phyloP scores from a whole-genome alignment of 2,113 vertebrate species.

The Spilogale gracilis region DNA sequence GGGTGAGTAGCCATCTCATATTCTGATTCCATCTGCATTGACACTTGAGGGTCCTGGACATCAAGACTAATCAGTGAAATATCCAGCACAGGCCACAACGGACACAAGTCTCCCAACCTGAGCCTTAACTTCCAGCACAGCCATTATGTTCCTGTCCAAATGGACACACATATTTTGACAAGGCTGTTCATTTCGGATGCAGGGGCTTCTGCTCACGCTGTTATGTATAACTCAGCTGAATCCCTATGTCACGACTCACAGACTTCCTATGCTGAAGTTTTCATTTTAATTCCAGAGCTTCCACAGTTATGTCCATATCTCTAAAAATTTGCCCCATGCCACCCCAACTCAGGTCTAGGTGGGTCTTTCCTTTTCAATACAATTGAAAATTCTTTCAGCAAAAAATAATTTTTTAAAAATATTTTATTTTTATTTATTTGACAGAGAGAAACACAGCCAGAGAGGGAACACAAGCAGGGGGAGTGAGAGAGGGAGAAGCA shows the following conservation, averaged over 20 bases:
- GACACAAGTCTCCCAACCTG: not conserved
- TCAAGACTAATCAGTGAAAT: not conserved
- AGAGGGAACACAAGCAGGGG: too few species aligned
- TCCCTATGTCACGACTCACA: not conserved
- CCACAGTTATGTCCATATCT: not conserved
- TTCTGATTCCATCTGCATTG: not conserved
- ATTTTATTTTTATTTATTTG: too few species aligned
- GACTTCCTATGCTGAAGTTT: not conserved
- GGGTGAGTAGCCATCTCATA: not conserved
- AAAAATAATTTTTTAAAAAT: not conserved
- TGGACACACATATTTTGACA: not conserved
- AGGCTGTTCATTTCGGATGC: not conserved
- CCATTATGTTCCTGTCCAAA: not conserved
- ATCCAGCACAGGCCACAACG: accelerated
- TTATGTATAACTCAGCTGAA: not conserved
- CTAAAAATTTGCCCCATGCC: not conserved
- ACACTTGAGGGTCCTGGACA: accelerated
- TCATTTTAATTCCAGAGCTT: not conserved
- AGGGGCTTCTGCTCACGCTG: accelerated
- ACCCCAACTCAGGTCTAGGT: not conserved
- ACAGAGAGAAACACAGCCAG: too few species aligned
- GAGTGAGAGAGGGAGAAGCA: too few species aligned
- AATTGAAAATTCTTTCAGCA: not conserved
- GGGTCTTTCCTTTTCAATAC: not conserved
- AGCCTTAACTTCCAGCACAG: not conserved